phyloP scores from a whole-genome alignment of 2,113 vertebrate species.

The Pao palembangensis region DNA sequence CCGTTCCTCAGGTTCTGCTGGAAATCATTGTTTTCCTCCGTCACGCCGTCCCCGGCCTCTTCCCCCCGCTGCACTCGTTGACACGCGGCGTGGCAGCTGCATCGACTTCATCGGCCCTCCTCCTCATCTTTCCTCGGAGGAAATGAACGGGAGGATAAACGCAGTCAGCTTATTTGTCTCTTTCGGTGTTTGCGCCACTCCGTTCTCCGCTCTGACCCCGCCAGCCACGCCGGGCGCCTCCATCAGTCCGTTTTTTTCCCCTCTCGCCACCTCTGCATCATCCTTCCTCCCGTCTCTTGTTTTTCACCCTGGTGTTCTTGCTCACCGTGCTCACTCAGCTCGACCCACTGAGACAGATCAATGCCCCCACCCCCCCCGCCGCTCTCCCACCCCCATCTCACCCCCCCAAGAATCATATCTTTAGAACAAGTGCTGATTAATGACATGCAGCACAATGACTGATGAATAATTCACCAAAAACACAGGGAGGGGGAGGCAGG shows the following conservation, averaged over 20 bases:
- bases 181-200: constrained; percentile 58
- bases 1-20: constrained; percentile 42
- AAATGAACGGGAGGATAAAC: constrained; percentile 43
- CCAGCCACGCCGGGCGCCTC: constrained; percentile 12
- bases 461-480: constrained; percentile 73
- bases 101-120: constrained; percentile 45
- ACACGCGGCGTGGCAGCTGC: constrained; percentile 25
- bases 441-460: constrained; percentile 72
- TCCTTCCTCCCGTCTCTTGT: not conserved
- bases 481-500: constrained; percentile 11
- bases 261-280: constrained; percentile 2
- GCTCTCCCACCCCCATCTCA: not conserved
- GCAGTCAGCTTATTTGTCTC: constrained; percentile 58
- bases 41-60: constrained; percentile 1
- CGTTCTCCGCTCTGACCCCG: constrained; percentile 23
- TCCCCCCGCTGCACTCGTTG: constrained; percentile 32
- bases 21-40: constrained; percentile 30
- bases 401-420: constrained; percentile 63
- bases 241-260: constrained; percentile 9
- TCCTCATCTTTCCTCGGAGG: constrained; percentile 24
- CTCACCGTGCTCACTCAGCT: constrained; percentile 5
- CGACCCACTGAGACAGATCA: constrained; percentile 43
- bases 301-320: not conserved
- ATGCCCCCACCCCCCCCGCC: constrained; percentile 7
- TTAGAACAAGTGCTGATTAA: constrained; percentile 82